Conservation (phyloP, 2,888 invertebrate genomes). For the Adineta ricciae region DNA sequence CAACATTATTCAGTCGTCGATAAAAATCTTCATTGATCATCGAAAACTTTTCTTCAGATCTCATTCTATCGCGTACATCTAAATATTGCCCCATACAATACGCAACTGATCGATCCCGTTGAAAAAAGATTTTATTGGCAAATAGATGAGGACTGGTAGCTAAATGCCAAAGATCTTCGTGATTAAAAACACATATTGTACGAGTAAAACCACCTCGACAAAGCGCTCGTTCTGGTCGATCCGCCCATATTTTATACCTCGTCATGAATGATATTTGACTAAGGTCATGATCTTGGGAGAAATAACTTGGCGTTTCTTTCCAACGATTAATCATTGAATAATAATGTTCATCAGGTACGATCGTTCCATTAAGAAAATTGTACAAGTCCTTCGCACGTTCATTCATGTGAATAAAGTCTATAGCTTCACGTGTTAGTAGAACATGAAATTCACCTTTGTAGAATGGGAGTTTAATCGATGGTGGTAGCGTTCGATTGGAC, state of each 20-base stretch:
- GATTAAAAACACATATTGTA: not conserved
- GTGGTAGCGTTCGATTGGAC: not conserved
- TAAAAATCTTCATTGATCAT: not conserved
- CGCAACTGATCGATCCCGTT: not conserved
- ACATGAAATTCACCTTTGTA: slow-evolving; percentile 20
- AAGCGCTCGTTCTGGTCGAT: not conserved
- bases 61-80: not conserved
- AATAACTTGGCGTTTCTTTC: not conserved
- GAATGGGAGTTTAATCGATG: not conserved
- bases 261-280: not conserved
- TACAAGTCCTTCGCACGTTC: not conserved
- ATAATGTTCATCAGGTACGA: not conserved
- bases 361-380: not conserved
- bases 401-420: not conserved
- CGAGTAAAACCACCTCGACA: not conserved
- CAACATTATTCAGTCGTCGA: not conserved
- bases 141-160: not conserved
- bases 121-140: not conserved
- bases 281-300: not conserved
- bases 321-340: not conserved
- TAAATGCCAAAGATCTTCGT: not conserved
- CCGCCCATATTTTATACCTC: not conserved
- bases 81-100: not conserved
- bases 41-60: not conserved
- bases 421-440: not conserved